phyloP scores from a whole-genome alignment of 2,797 vertebrate species.

The Gadopsis marmoratus region DNA sequence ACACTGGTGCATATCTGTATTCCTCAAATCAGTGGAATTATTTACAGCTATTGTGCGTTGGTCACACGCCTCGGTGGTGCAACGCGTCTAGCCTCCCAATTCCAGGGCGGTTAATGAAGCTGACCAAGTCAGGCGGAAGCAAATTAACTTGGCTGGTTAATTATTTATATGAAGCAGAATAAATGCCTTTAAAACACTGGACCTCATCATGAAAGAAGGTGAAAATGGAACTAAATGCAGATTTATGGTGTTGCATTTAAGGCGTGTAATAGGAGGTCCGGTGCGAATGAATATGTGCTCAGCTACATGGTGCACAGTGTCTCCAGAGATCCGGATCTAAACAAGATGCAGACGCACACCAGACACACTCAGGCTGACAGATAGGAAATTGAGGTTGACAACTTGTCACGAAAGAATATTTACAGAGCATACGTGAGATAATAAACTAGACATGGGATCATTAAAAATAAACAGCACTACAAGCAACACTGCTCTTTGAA shows the following conservation, averaged over 20 bases:
- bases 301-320: conserved; percentile 50
- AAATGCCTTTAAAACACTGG: conserved; percentile 95
- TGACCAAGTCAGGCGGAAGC: conserved; percentile 96
- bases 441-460: conserved; percentile 64
- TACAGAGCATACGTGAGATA: conserved; percentile 71
- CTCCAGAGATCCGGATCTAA: conserved; percentile 68
- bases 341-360: conserved; percentile 70
- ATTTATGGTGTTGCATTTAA: conserved; percentile 87
- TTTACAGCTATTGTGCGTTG: conserved; percentile 77
- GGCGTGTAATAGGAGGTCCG: conserved; percentile 74
- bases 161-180: conserved; percentile 98
- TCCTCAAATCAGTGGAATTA: conserved; percentile 74
- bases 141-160: conserved; percentile 97
- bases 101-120: conserved; percentile 94
- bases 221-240: conserved; percentile 91
- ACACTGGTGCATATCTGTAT: conserved; percentile 62
- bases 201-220: conserved; percentile 89
- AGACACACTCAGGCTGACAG: conserved; percentile 76
- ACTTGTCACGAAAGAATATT: conserved; percentile 76
- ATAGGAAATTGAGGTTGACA: conserved; percentile 80
- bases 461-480: conserved; percentile 56
- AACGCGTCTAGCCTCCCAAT: conserved; percentile 86
- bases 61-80: conserved; percentile 68
- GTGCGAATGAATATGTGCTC: conserved; percentile 72
- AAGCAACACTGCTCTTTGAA: conserved; percentile 13